Evolutionary conservation across 2,797 vertebrate species (phyloP), one percentile per base, ranked within the genome.

Genomic region (Leptoclinus maculatus): DNA sequence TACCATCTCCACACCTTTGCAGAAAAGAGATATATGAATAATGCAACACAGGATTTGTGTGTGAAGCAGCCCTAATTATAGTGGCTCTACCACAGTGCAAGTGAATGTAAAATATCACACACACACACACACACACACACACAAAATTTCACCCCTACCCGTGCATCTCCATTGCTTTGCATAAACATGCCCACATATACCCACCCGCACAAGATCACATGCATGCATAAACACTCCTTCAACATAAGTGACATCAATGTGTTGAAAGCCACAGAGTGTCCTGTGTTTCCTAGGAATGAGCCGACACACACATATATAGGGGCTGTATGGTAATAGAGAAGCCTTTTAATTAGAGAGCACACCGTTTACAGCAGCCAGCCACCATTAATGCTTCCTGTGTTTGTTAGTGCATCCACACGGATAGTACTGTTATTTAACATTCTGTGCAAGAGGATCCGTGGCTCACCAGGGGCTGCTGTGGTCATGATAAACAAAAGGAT

Each of bases 401-500:
- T 76, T 83, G 81, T 84, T 67, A 51, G 79, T 73, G 84, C 63
- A 75, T 83, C 72, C 74, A 77, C 71, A 32, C 34, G 47, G 65
- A 78, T 68, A 68, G 78, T 71, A 70, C 73, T 76, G 76, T 90
- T 92, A 88, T 89, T 91, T 90, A 90, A 87, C 82, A 87, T 83
- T 83, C 77, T 63, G 74, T 71, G 78, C 66, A 60, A 79, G 73
- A 79, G 67, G 67, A 83, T 63, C 60, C 0, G 2, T n/a, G 63
- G 79, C 68, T 86, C 91, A 83, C 78, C 73, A 64, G 88, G 75
- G 90, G 79, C 84, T 81, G 80, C 87, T 75, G 80, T 67, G 85
- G 79, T 88, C 85, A 85, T 76, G 74, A 83, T 83, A 84, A 90
- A 88, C 81, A 83, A 83, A 32, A 58, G 29, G 17, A 58, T 9